Percentiles rank a stretch among this genome's conserved stretches.
phyloP scores from a whole-genome alignment of 2,797 vertebrate species.

The Gallinago nigripennis region DNA sequence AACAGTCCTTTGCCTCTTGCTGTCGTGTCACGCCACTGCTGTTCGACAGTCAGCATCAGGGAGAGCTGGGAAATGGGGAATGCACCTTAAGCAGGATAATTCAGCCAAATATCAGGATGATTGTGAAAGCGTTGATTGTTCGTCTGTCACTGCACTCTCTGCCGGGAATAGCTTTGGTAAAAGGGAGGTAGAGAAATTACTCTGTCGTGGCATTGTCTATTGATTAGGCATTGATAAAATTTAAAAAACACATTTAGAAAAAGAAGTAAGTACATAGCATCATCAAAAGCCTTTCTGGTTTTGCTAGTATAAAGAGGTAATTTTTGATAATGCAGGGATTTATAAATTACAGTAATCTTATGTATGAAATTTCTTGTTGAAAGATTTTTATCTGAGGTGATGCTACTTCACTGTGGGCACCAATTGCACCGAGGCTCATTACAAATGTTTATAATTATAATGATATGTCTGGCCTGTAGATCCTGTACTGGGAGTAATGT shows the following conservation, averaged over 20 bases:
- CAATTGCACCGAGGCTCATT: neutral
- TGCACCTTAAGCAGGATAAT: neutral
- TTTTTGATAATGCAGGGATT: constrained; percentile 21
- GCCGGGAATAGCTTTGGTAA: neutral
- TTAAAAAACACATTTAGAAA: neutral
- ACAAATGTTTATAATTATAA: constrained; percentile 20
- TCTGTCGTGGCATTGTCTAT: neutral
- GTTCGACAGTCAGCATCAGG: neutral
- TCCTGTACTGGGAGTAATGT: neutral
- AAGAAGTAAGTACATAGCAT: neutral
- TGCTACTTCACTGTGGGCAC: neutral
- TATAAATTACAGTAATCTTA: constrained; percentile 37
- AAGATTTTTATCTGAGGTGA: constrained; percentile 23
- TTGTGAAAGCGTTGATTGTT: neutral
- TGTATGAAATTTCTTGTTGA: neutral
- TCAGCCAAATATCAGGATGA: neutral
- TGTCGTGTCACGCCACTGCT: neutral
- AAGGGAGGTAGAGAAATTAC: neutral
- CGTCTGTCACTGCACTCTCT: neutral
- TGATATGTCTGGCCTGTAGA: neutral
- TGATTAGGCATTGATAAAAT: constrained; percentile 12
- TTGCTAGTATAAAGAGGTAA: constrained; percentile 14
- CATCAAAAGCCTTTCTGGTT: neutral
- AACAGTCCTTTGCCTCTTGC: neutral
- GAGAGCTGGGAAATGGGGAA: neutral